Conservation (phyloP, 1,140 invertebrate species). For the Drosophila biarmipes region DNA sequence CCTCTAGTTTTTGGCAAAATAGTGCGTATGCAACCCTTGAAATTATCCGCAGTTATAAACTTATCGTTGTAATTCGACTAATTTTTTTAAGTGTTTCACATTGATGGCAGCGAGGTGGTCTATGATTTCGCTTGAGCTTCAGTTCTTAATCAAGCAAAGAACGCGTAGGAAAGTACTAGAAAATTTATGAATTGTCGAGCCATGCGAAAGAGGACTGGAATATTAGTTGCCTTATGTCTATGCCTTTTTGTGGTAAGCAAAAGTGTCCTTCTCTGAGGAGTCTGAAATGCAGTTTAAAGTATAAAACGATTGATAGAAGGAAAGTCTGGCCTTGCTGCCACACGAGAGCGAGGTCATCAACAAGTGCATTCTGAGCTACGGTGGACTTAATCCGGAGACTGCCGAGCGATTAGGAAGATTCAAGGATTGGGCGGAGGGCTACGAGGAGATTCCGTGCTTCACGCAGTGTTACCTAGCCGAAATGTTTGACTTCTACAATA, state of each 20-base stretch:
- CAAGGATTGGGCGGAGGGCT: conserved; percentile 64
- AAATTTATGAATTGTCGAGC: not conserved
- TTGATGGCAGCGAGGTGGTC: conserved; percentile 13
- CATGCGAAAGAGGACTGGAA: conserved; percentile 13
- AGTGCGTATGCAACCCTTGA: too few relatives aligned
- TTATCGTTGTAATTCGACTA: not conserved
- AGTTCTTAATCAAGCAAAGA: conserved; percentile 60
- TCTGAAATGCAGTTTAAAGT: not conserved
- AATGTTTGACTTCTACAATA: conserved; percentile 70
- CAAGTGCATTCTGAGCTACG: conserved; percentile 61
- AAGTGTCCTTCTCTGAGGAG: rapidly evolving
- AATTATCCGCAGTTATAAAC: too few relatives aligned
- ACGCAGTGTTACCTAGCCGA: conserved; percentile 67
- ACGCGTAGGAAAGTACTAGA: conserved; percentile 28
- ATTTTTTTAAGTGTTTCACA: conserved; percentile 13
- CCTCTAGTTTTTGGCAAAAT: too few relatives aligned
- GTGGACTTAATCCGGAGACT: conserved; percentile 50
- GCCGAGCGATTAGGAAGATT: conserved; percentile 56
- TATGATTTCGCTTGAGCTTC: conserved; percentile 40
- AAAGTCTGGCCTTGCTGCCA: conserved; percentile 19
- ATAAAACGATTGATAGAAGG: conserved; percentile 12
- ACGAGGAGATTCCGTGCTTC: conserved; percentile 77
- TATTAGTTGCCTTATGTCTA: conserved; percentile 23
- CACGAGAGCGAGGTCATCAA: conserved; percentile 40
- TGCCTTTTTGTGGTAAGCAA: conserved; percentile 29